phyloP scores from a whole-genome alignment of 2,888 invertebrate species.

The Limnephilus marmoratus region DNA sequence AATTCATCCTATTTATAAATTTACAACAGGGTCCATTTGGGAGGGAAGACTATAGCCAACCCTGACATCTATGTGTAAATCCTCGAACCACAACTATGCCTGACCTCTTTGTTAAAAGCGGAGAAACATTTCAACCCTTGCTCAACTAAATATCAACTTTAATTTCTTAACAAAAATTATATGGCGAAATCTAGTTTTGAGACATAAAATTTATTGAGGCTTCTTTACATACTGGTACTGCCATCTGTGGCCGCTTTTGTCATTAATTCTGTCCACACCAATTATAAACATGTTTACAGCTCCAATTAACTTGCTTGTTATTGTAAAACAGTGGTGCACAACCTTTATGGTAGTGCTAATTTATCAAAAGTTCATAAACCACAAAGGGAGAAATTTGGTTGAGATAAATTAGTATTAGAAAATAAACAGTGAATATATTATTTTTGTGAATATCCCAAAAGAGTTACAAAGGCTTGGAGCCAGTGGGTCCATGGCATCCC shows the following conservation, averaged over 20 bases:
- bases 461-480: not conserved
- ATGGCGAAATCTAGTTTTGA: not conserved
- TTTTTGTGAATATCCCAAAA: not conserved
- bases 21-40: too few relatives aligned
- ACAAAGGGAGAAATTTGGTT: not conserved
- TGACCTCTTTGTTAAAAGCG: too few relatives aligned
- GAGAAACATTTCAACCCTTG: too few relatives aligned
- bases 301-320: not conserved
- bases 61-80: too few relatives aligned
- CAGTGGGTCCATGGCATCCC: not conserved
- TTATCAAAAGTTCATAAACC: too few relatives aligned
- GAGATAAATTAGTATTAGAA: not conserved
- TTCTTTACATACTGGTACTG: not conserved
- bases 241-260: not conserved
- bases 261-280: slow-evolving; percentile 2
- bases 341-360: not conserved
- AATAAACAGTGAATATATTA: not conserved
- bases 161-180: too few relatives aligned
- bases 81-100: too few relatives aligned
- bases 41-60: too few relatives aligned
- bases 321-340: not conserved
- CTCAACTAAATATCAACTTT: too few relatives aligned
- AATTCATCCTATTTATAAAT: too few relatives aligned
- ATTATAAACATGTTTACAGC: not conserved
- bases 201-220: not conserved